Evolutionary conservation across 2,113 vertebrate genomes (phyloP).

Genomic region (Neomonachus schauinslandi): DNA sequence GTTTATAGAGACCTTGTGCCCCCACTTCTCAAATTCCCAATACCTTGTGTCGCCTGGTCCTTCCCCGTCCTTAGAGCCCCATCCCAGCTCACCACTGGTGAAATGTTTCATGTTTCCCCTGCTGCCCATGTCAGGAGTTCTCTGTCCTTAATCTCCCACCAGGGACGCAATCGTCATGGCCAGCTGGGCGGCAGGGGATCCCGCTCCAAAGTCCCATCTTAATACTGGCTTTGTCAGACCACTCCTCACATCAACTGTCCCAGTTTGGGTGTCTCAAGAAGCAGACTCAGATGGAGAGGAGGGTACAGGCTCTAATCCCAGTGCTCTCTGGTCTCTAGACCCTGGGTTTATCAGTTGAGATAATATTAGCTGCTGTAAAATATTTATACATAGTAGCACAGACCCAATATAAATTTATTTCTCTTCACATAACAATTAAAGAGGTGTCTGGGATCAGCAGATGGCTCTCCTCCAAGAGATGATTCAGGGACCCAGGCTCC

Average conservation of each 20-base stretch:
- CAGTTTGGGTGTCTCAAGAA: background rate
- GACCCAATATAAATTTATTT: background rate
- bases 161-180: background rate
- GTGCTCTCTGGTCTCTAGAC: background rate
- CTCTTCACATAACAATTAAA: background rate
- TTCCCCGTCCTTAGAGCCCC: background rate
- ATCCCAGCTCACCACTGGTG: background rate
- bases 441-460: background rate
- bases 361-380: background rate
- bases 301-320: background rate
- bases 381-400: background rate
- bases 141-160: background rate
- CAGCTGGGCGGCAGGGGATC: background rate
- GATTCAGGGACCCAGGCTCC: background rate
- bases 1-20: background rate
- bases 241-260: rapidly evolving
- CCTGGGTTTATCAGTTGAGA: background rate
- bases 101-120: background rate
- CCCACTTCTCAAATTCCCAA: background rate
- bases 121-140: background rate
- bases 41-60: background rate
- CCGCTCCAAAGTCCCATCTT: background rate
- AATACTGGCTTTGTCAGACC: background rate
- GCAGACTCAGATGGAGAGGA: background rate
- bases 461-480: background rate